phyloP scores from a whole-genome alignment of 2,888 invertebrate genomes.

The Cylindroiulus punctatus region DNA sequence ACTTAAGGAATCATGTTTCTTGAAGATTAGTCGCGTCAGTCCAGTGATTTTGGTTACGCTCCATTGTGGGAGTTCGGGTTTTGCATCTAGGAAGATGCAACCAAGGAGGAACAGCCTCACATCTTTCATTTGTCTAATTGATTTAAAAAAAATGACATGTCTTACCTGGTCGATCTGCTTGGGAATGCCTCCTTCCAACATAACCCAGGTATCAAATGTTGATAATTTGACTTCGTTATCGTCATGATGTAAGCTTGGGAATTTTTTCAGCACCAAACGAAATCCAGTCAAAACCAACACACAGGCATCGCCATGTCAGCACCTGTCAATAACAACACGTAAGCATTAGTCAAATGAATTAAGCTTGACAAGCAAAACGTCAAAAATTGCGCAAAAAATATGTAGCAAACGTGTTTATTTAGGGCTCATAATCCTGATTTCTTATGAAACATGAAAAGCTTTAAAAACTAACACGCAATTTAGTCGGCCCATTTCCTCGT shows the following conservation, averaged over 20 bases:
- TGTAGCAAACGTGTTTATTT: neutral
- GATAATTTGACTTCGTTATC: too few relatives aligned
- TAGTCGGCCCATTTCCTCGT: conserved; percentile 26
- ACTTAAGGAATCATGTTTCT: too few relatives aligned
- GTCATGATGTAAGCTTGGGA: neutral
- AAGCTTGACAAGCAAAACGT: conserved; percentile 29
- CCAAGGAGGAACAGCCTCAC: too few relatives aligned
- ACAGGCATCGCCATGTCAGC: neutral
- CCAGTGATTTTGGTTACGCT: too few relatives aligned
- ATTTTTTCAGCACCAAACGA: neutral
- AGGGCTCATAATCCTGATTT: conserved; percentile 42
- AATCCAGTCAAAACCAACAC: neutral
- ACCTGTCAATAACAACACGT: conserved; percentile 31
- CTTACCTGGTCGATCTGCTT: neutral
- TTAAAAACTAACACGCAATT: conserved; percentile 37
- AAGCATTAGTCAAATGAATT: conserved; percentile 33
- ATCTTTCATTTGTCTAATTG: too few relatives aligned
- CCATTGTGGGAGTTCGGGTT: too few relatives aligned
- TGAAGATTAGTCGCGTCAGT: too few relatives aligned
- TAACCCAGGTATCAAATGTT: neutral
- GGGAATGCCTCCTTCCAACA: neutral
- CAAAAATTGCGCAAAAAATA: neutral
- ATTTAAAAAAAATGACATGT: neutral
- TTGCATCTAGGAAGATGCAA: too few relatives aligned
- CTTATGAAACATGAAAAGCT: conserved; percentile 16